Base-by-base conservation (phyloP, 2,888 invertebrate genomes). In the Andrena fulva region DNA sequence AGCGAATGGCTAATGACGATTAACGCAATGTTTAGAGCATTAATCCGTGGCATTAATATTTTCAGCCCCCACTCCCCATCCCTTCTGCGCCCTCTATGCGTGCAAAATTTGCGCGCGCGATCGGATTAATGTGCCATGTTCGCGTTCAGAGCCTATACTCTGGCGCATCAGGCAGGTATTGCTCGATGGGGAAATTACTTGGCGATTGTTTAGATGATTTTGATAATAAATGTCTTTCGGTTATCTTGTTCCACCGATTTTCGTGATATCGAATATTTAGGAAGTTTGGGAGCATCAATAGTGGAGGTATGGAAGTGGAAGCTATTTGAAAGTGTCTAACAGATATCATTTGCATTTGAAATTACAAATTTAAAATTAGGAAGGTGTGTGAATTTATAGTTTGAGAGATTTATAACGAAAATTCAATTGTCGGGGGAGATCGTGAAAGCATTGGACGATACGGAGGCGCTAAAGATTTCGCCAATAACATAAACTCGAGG, bases 11-110 rank as follows among this genome's bases (percentile, higher is more conserved):
- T 89, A 89, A 89, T 85, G 87, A 85, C 90, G 87, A 89, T 89
- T 88, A 89, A 90, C 86, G 89, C 87, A 89, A 88, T 87, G 85
- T 85, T 89, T 85, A 80, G 82, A 84, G 87, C 86, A 90, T 89
- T 89, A 88, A 89, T 87, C 82, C 78, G 50, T 8, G 68, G 82
- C 77, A 86, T 86, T 87, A 80, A 86, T 87, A 80, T 82, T 83
- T 80, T 63, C 62, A 54, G 48, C 50, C 54, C 33, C 35, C 62
- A 64, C 59, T n/a, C 20, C 12, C 59, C 3, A 33, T 20, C 77
- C 73, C 60, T 72, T 77, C 68, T 74, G 80, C 80, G 68, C 68
- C 73, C 77, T 75, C 63, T 87, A 84, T 79, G 66, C 62, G 35
- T 24, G 68, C 80, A 42, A 42, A 42, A 16, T 42, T 42, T 42